Base-by-base conservation (phyloP, 1,140 invertebrate genomes). In the Bombus breviceps region DNA sequence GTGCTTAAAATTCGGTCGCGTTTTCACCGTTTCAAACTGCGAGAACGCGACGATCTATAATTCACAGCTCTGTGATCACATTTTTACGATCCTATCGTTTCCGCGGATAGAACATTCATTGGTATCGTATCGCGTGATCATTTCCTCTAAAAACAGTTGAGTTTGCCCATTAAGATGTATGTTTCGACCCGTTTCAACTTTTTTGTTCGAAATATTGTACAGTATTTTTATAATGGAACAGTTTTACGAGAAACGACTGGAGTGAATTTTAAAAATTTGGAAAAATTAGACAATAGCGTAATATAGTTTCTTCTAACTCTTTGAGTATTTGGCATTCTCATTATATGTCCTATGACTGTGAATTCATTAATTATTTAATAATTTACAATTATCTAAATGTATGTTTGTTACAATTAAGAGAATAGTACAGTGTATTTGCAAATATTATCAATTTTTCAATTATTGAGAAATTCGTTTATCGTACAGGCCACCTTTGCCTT, bases 71-170 rank as follows among this genome's bases (percentile, higher is more conserved):
- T 22, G 25, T 57, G 57, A 64, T 83, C 82, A 71, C 74, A 83
- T 83, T 3, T 69, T 68, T 25, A 41, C 15, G 59, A 12, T 28
- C 13, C 47, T 57, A 72, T 28, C 28, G 62, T 39, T 37, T 25
- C 5, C 2, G 4, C 12, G 28, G n/a, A 22, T 18, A 41, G 57
- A 62, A 12, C 15, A 32, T 34, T 28, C 57, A 28, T 22, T 47
- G 6, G 32, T 34, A 72, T 64, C 47, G 41, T 34, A 34, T 37
- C 22, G 41, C 22, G 64, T 2, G 37, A 73, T 12, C 25, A 47
- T 13, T 39, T 47, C 13, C 34, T 80, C 64, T 80, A 43, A 37
- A 80, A 80, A 28, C 64, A 53, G 12, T 80, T 12, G 47, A 76
- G 39, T 53, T 39, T 18, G 13, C 47, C 13, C 18, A n/a, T 77